phyloP scores from a whole-genome alignment of 2,797 vertebrate species.

The Hemitrygon akajei region DNA sequence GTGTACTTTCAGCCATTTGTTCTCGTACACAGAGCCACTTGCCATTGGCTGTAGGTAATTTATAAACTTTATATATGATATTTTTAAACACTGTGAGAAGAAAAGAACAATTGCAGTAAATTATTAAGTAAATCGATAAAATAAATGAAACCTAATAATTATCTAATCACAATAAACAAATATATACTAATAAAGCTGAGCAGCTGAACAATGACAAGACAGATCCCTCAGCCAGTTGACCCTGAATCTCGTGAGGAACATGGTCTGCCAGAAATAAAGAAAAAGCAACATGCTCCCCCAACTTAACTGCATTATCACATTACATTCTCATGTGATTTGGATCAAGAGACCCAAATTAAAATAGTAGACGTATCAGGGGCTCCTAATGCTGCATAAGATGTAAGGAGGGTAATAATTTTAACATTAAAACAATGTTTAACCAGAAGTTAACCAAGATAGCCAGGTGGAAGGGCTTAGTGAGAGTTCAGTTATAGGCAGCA shows the following conservation, averaged over 20 bases:
- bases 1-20: conserved; percentile 88
- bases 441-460: no score
- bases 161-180: neutral
- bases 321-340: neutral
- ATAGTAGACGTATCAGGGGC: no score
- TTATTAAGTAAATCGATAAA: neutral
- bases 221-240: neutral
- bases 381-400: no score
- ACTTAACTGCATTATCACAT: neutral
- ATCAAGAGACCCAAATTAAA: neutral
- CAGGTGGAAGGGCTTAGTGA: no score
- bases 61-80: conserved; percentile 83
- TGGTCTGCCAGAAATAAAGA: neutral
- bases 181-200: neutral
- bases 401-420: no score
- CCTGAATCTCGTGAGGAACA: neutral
- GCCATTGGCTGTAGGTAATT: conserved; percentile 86
- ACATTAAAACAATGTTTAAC: no score
- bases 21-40: conserved; percentile 91
- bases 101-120: neutral
- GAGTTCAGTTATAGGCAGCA: no score
- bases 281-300: neutral
- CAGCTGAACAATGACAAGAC: neutral
- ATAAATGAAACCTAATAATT: neutral
- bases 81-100: conserved; percentile 77